These are phyloP conservation scores for Chelon labrosus DNA, from an alignment of 2,797 vertebrate species.

Conservation along the genomic window DNA sequence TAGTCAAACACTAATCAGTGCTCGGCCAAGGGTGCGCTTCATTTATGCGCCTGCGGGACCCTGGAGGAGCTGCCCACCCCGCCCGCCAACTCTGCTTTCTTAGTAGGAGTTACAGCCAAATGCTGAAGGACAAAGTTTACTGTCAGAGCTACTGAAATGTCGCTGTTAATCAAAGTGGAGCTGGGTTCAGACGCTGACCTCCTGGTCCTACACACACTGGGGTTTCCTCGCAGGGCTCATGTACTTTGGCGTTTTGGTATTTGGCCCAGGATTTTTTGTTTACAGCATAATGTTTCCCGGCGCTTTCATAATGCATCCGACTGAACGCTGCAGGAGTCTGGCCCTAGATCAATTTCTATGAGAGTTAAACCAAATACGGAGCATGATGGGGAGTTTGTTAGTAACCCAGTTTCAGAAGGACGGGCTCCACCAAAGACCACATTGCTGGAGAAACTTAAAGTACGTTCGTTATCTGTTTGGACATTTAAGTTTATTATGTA, in stretches of 20 bases:
- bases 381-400: neutral
- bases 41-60: constrained; percentile 45
- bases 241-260: constrained; percentile 14
- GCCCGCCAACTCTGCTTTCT: neutral
- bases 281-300: constrained; percentile 7
- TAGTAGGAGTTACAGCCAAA: constrained; percentile 17
- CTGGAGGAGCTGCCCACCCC: constrained; percentile 20
- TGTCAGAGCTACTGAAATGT: constrained; percentile 49
- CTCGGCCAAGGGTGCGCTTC: constrained; percentile 59
- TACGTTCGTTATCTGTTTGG: no score
- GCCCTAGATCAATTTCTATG: neutral
- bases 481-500: no score
- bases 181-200: constrained; percentile 13
- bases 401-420: no score
- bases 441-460: no score
- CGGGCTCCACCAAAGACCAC: no score
- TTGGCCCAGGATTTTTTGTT: constrained; percentile 9
- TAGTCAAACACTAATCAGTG: constrained; percentile 60
- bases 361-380: neutral
- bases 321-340: neutral
- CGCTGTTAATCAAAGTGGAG: constrained; percentile 36
- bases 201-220: constrained; percentile 4
- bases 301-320: constrained; percentile 9
- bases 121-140: constrained; percentile 41
- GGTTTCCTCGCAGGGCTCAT: neutral